These are phyloP conservation scores for Typhlichthys subterraneus DNA, from an alignment of 2,797 vertebrate genomes.

Conservation along the genomic window DNA sequence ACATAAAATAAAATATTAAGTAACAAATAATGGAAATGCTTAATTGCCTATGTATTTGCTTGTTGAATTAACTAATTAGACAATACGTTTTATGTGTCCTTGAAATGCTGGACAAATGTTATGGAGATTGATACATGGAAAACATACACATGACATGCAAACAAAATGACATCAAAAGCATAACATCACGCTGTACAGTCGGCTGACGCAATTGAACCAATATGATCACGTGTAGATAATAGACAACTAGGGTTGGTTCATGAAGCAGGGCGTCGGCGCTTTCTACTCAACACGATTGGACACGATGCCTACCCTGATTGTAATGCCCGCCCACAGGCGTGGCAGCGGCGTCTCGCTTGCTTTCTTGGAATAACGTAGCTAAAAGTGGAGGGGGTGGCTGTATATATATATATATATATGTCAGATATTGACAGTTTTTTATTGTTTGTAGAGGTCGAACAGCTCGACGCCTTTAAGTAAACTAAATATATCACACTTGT, in stretches of 20 bases:
- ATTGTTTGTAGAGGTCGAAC: slow-evolving; percentile 5
- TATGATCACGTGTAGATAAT: too few species aligned
- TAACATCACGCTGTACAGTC: slow-evolving; percentile 28
- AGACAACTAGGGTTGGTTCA: background rate
- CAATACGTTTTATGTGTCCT: too few species aligned
- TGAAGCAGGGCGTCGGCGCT: slow-evolving; percentile 37
- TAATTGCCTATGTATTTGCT: too few species aligned
- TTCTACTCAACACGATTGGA: slow-evolving; percentile 53
- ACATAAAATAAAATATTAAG: too few species aligned
- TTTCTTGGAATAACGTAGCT: slow-evolving; percentile 14
- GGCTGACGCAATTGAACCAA: slow-evolving; percentile 19
- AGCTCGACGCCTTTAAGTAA: slow-evolving; percentile 4
- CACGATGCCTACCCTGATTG: background rate
- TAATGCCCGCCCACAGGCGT: slow-evolving; percentile 29
- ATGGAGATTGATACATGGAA: background rate
- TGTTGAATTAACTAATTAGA: too few species aligned
- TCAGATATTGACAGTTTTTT: background rate
- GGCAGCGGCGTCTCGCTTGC: slow-evolving; percentile 24
- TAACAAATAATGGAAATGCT: too few species aligned
- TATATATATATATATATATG: too few species aligned
- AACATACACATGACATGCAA: background rate
- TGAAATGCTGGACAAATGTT: too few species aligned
- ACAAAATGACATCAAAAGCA: background rate
- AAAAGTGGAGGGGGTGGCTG: background rate
- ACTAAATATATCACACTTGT: background rate